Evolutionary conservation across 2,797 vertebrate species (phyloP), one percentile per base, ranked within the genome.

Genomic region (Epinephelus malabaricus): DNA sequence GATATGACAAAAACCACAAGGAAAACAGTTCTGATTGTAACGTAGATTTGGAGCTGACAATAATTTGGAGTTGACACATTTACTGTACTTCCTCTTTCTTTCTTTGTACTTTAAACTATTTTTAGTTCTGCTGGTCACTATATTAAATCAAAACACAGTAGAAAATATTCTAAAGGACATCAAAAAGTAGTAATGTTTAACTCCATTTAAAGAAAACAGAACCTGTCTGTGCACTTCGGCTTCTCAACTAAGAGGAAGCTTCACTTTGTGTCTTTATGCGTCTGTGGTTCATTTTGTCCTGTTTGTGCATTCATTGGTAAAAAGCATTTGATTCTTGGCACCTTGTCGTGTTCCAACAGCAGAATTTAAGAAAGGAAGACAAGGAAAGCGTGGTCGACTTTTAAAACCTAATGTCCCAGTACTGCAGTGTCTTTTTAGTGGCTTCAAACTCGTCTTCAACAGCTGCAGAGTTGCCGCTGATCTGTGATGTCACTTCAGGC

Each of bases 391-490:
- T 1, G 4, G 54, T 14, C 15, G 66, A 55, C 40, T 76, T 81
- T 89, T 90, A 94, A 84, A 94, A 95, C 86, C 89, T 95, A 86
- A 95, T 95, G 76, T 95, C 93, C 93, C 90, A 90, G 86, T 89
- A 95, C 75, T 91, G 88, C 34, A 79, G 87, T 3, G 55, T 77
- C 67, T 92, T 78, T 81, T 90, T 85, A 69, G 92, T 94, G 74
- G 88, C 72, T 71, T 89, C 84, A 61, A 86, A 74, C 10, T 88
- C 91, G 2, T 93, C 90, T 69, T 92, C 89, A 54, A 49, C 27
- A 8, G 76, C 67, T n/a, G 86, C 91, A 38, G 81, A 67, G 58
- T 78, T 73, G 46, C 68, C 75, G 61, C 73, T 68, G 21, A 87
- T 79, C 2, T 34, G 63, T 46, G 88, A 77, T 2, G 68, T 84